A percentile compares a stretch with the other conserved stretches of the same genome.
Conservation (phyloP, 1,140 invertebrate genomes). For the Drosophila yakuba region DNA sequence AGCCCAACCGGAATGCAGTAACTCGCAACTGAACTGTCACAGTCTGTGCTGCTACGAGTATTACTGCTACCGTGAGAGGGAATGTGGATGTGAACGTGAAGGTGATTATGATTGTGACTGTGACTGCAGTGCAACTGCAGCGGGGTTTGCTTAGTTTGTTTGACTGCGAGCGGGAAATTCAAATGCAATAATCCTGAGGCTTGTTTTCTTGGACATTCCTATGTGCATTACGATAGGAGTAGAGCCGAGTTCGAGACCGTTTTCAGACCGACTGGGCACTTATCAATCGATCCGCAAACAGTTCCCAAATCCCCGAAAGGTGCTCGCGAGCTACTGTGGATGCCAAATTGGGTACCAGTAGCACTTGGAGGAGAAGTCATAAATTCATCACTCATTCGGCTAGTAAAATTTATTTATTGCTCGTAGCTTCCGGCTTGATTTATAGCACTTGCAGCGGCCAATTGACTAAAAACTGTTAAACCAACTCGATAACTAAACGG, state of each 20-base stretch:
- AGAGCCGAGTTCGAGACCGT: neutral
- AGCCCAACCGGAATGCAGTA: constrained; percentile 66
- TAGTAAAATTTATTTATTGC: constrained; percentile 36
- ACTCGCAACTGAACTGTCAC: constrained; percentile 33
- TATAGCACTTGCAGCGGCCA: constrained; percentile 47
- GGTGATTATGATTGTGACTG: constrained; percentile 17
- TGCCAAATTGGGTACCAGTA: constrained; percentile 58
- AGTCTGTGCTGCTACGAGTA: constrained; percentile 10
- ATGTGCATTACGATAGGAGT: constrained; percentile 65
- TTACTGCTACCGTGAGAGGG: constrained; percentile 26
- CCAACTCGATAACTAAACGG: constrained; percentile 55
- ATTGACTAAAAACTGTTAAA: constrained; percentile 48
- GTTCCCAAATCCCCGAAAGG: constrained; percentile 42
- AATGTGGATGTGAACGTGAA: constrained; percentile 4
- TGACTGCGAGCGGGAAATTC: constrained; percentile 67
- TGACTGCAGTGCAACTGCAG: constrained; percentile 28
- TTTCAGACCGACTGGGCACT: constrained; percentile 31
- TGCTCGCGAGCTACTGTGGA: constrained; percentile 58
- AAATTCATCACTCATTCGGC: constrained; percentile 76
- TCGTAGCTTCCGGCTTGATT: constrained; percentile 56
- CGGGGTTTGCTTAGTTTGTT: constrained; percentile 54
- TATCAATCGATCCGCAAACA: constrained; percentile 42
- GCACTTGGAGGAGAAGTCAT: constrained; percentile 58
- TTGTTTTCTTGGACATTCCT: constrained; percentile 75
- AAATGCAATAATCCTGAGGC: constrained; percentile 77